Base-by-base conservation (phyloP, 2,888 invertebrate species). In the Serrognathus titanus region DNA sequence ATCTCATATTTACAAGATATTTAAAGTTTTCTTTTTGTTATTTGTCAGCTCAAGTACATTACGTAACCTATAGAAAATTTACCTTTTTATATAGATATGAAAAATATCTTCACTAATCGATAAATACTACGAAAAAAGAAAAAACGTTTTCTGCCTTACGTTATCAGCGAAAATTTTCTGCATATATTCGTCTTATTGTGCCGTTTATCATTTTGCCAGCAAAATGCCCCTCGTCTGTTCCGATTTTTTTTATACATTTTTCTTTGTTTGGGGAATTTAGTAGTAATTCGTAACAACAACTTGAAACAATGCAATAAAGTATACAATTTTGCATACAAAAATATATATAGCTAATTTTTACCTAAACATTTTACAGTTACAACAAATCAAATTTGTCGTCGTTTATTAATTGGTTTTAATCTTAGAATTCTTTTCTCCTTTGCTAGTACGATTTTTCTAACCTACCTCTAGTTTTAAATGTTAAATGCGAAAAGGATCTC, bases 321-420 rank as follows among this genome's bases (percentile, higher is more conserved):
- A 52, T 52, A 52, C 52, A 52, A 45, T 36, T 52, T 52, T 52
- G 52, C 52, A 52, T 52, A 52, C 52, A 52, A 52, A 52, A 52
- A 52, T 52, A 52, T 49, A 49, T 52, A 43, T 52, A 52, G 52
- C 52, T 52, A 52, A 52, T 52, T 52, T 52, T 38, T 43, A 45
- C 43, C 52, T 52, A 52, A 52, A 52, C 36, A 43, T 36, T 43
- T 52, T 52, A 52, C 52, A 43, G 40, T 41, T 52, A 31, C 45
- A 36, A 49, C 49, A 43, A 43, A 49, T 37, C n/a, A 37, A 45
- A 49, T 37, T 49, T 48, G 35, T 48, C 20, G 24, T 48, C 16
- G 20, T 49, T 49, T 31, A 31, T 31, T 49, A 11, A 36, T 48
- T 49, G 36, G 36, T 49, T 49, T 37, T 37, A 38, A 36, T 49